Base-by-base conservation (phyloP, 2,113 vertebrate species). In the Sapajus apella region DNA sequence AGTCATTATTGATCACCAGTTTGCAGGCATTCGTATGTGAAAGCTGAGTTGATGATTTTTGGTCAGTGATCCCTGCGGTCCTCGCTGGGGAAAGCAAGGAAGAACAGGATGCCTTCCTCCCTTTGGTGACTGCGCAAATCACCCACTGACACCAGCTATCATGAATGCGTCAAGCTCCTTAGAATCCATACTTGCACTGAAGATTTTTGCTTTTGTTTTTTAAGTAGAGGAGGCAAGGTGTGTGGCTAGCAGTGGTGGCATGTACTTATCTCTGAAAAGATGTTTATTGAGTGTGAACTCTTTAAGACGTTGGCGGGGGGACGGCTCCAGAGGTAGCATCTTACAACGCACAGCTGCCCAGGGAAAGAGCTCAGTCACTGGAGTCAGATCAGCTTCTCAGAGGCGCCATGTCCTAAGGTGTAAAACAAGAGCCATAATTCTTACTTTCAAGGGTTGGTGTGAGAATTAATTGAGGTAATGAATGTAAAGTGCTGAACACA, bases 391-490 rank as follows among this genome's bases (percentile, higher is more conserved):
- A 40, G n/a, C 21, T 87, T 75, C 77, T 76, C 66, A 8, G 64
- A 86, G 58, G 10, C 8, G 1, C 43, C 56, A 30, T 76, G 52
- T 84, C 66, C 64, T 90, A 47, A 56, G 2, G 4, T 64, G 25
- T 75, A 61, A 76, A 58, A 72, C 45, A 45, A 50, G 66, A 79
- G 58, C 5, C 8, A 2, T 56, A 12, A n/a, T 85, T 95, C 50
- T 45, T 52, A 80, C 77, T 70, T 61, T 66, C 64, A 84, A 56
- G 35, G n/a, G 52, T 18, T 47, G 32, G 81, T 30, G 3, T 75
- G 79, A 96, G 80, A 87, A 92, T 82, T 88, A 64, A 91, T 58
- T 86, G 75, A 93, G 79, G 61, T 79, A 55, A 93, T 75, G 81
- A 83, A 58, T 68, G 37, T 35, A 40, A 97, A 93, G 66, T 58